A percentile compares a stretch with the other conserved stretches of the same genome.
Conservation (phyloP, 2,888 invertebrate genomes). For the Aphodius granarius region DNA sequence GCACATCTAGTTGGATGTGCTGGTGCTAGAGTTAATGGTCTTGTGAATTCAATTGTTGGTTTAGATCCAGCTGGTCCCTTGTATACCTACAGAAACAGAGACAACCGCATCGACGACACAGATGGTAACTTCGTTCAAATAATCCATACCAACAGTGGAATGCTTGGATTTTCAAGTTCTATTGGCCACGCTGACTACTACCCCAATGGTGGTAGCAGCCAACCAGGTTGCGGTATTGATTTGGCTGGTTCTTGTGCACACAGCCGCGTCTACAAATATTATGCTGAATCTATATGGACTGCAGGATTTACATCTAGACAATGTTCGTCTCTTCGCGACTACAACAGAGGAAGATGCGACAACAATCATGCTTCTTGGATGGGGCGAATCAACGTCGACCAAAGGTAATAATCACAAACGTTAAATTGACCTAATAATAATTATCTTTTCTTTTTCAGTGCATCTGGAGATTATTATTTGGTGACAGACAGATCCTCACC, state of each 20-base stretch:
- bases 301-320: slow-evolving; percentile 38
- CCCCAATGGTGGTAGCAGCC: slow-evolving; percentile 31
- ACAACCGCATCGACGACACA: slow-evolving; percentile 27
- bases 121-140: slow-evolving; percentile 32
- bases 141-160: slow-evolving; percentile 30
- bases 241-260: slow-evolving; percentile 44
- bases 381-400: slow-evolving; percentile 34
- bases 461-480: slow-evolving; percentile 46
- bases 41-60: slow-evolving; percentile 30
- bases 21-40: slow-evolving; percentile 25
- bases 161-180: slow-evolving; percentile 28
- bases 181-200: slow-evolving; percentile 32
- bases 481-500: slow-evolving; percentile 43
- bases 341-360: slow-evolving; percentile 24
- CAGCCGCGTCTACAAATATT: slow-evolving; percentile 45
- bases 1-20: slow-evolving; percentile 37
- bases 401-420: slow-evolving; percentile 21
- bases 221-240: slow-evolving; percentile 33
- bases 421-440: slow-evolving; percentile 14
- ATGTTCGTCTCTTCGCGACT: slow-evolving; percentile 24
- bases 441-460: slow-evolving; percentile 18
- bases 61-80: slow-evolving; percentile 32
- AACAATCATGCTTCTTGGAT: slow-evolving; percentile 28
- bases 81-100: slow-evolving; percentile 17
- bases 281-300: slow-evolving; percentile 48